phyloP scores from a whole-genome alignment of 2,888 invertebrate genomes.

The Cryptocephalus moraei region DNA sequence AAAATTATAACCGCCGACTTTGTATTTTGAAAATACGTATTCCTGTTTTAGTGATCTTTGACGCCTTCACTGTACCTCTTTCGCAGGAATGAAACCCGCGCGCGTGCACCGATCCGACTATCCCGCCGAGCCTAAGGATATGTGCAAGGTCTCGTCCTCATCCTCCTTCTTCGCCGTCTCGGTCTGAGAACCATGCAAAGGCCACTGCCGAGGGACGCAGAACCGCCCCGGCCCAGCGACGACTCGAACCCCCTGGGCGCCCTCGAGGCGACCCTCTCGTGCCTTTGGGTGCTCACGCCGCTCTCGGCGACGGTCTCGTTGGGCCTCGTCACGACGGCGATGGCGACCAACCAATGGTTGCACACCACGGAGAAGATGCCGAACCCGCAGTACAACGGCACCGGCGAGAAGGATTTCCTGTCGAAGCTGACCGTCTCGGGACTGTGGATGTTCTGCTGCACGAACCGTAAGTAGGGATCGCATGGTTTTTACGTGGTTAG shows the following conservation, averaged over 20 bases:
- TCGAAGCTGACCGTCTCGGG: slow-evolving; percentile 72
- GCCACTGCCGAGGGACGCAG: slow-evolving; percentile 23
- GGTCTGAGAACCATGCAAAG: slow-evolving; percentile 24
- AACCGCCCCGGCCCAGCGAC: slow-evolving; percentile 21
- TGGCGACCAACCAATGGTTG: slow-evolving; percentile 76
- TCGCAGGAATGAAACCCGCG: too few relatives aligned
- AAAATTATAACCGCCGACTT: too few relatives aligned
- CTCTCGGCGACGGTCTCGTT: slow-evolving; percentile 62
- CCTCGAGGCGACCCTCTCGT: slow-evolving; percentile 51
- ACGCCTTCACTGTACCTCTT: too few relatives aligned
- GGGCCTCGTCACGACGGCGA: slow-evolving; percentile 60
- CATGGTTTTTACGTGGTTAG: too few relatives aligned
- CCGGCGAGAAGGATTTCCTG: slow-evolving; percentile 58
- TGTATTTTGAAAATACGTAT: too few relatives aligned
- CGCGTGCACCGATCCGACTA: too few relatives aligned
- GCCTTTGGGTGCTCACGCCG: slow-evolving; percentile 52
- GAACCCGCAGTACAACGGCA: slow-evolving; percentile 67
- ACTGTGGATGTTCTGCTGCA: slow-evolving; percentile 69
- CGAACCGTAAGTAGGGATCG: slow-evolving; percentile 56
- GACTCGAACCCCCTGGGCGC: slow-evolving; percentile 29
- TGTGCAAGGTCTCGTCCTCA: too few relatives aligned
- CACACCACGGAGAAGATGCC: slow-evolving; percentile 78
- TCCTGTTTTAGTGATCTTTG: too few relatives aligned
- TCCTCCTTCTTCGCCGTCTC: not conserved
- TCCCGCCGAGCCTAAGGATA: too few relatives aligned